Conservation (phyloP, 2,888 invertebrate genomes). For the Cryptocheilus praepositus region DNA sequence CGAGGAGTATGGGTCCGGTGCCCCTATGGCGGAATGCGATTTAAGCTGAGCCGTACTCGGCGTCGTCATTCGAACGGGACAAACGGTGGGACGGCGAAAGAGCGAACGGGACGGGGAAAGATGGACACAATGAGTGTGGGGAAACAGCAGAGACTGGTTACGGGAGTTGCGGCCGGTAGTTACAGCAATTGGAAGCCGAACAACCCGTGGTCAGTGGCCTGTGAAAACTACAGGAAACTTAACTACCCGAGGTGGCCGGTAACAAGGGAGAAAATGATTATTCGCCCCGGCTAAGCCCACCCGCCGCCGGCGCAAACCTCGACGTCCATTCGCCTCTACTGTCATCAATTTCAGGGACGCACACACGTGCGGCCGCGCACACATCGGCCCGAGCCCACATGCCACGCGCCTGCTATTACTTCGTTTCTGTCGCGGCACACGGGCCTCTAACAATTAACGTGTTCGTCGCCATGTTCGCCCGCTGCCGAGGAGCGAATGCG, state of each 20-base stretch:
- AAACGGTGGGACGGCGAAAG: too few relatives aligned
- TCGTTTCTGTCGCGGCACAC: too few relatives aligned
- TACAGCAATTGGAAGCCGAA: conserved; percentile 59
- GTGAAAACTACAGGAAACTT: conserved; percentile 63
- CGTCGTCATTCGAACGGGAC: neutral
- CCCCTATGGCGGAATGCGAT: conserved; percentile 27
- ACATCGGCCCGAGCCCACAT: neutral
- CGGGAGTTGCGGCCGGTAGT: conserved; percentile 47
- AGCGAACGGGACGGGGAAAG: conserved; percentile 10
- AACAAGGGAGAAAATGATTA: conserved; percentile 58
- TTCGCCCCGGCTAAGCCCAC: conserved; percentile 40
- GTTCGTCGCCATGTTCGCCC: too few relatives aligned
- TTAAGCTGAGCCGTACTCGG: conserved; percentile 1
- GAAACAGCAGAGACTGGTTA: conserved; percentile 21
- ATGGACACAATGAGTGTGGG: conserved; percentile 23
- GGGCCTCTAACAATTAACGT: too few relatives aligned
- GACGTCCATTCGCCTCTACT: conserved; percentile 33
- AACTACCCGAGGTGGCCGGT: conserved; percentile 59
- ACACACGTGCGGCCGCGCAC: neutral
- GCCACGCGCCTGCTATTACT: too few relatives aligned
- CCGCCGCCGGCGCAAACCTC: conserved; percentile 19
- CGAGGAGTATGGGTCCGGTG: neutral
- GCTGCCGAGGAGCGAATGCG: too few relatives aligned
- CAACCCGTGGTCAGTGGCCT: conserved; percentile 50
- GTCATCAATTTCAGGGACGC: conserved; percentile 43